Conservation (phyloP, 2,797 vertebrate genomes). For the Melanotaenia boesemani region DNA sequence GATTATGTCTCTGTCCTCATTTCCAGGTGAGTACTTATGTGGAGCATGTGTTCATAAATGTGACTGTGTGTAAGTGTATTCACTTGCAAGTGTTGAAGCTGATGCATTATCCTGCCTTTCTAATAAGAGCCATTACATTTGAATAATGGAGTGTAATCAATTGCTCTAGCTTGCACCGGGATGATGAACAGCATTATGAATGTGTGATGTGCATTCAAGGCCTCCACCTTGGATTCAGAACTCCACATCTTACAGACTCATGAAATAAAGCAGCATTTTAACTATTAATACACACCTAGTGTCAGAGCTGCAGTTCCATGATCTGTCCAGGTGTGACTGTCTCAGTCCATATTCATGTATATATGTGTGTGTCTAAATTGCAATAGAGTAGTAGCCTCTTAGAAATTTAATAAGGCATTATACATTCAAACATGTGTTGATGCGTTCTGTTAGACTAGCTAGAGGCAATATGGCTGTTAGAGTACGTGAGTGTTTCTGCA, state of each 20-base stretch:
- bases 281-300: constrained; percentile 13
- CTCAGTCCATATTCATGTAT: not conserved
- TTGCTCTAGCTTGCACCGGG: constrained; percentile 48
- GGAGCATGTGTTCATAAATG: constrained; percentile 17
- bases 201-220: constrained; percentile 34
- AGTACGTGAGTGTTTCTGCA: constrained; percentile 37
- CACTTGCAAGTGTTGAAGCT: constrained; percentile 13
- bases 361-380: constrained; percentile 17
- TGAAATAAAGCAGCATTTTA: constrained; percentile 4
- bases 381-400: constrained; percentile 34
- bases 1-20: constrained; percentile 16
- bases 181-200: constrained; percentile 48
- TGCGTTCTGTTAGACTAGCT: constrained; percentile 47
- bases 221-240: constrained; percentile 6
- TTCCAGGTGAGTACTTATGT: constrained; percentile 5
- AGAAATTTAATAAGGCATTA: constrained; percentile 54
- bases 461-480: constrained; percentile 38
- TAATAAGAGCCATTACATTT: constrained; percentile 46
- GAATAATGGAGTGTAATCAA: constrained; percentile 59
- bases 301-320: not conserved
- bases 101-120: constrained; percentile 20
- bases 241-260: constrained; percentile 10
- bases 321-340: not conserved
- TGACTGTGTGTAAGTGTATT: constrained; percentile 12
- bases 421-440: constrained; percentile 62